Base-by-base conservation (phyloP, 2,888 invertebrate species). In the Sinotaia quadrata region DNA sequence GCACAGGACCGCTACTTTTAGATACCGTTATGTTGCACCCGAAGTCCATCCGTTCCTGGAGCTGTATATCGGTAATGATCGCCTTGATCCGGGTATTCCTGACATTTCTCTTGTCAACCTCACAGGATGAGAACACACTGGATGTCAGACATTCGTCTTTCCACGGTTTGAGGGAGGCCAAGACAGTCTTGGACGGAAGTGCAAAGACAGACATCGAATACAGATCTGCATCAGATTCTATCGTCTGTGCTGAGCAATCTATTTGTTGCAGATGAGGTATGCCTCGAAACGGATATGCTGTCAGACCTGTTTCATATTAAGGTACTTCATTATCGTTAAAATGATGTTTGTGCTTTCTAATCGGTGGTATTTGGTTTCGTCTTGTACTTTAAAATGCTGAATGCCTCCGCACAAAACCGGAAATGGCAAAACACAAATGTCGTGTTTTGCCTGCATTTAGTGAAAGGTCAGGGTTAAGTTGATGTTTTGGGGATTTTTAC, bases 131-230 rank as follows among this genome's bases (percentile, higher is more conserved):
- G 24, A 63, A 63, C 15, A 33, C 52, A 29, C 27, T 36, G 2
- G 62, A 63, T 7, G 62, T 63, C 52, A 63, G 51, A 29, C 62
- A 63, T 41, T 63, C 62, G 37, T 63, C 52, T 21, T 51, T 63
- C 62, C 62, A 63, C 4, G 62, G 62, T 8, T 12, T 24, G n/a
- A 63, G 52, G 5, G 62, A 63, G 15, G 62, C 62, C 2, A 63
- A n/a, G 4, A 21, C 1, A 12, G 10, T 24, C 24, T 49, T 49
- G n/a, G 15, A 21, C 37, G n/a, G 36, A 10, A 49, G 62, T 5
- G 36, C 31, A 27, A 37, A 63, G 5, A 63, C 21, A 31, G n/a
- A n/a, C 36, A 63, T 37, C n/a, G 62, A 63, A 21, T 49, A 63
- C 10, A 63, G 52, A 4, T 63, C 52, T 2, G 29, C 21, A 52